A percentile compares a stretch with the other conserved stretches of the same genome.
phyloP scores from a whole-genome alignment of 2,888 invertebrate genomes.

The Drosophila paracracens region DNA sequence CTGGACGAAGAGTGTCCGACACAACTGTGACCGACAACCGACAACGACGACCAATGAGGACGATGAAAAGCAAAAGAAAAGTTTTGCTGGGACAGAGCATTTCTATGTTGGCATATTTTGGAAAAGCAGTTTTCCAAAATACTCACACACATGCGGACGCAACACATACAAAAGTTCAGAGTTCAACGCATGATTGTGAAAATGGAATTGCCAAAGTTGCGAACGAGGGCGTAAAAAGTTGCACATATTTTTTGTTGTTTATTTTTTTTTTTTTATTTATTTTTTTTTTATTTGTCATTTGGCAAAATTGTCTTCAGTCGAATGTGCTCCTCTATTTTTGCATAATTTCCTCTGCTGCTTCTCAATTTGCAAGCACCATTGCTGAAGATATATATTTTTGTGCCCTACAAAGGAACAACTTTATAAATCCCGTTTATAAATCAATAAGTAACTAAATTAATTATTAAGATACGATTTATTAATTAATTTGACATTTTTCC shows the following conservation, averaged over 20 bases:
- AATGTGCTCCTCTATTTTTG: slow-evolving; percentile 42
- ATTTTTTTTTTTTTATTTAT: slow-evolving; percentile 12
- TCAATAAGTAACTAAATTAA: neutral
- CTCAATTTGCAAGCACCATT: neutral
- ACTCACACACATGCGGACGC: slow-evolving; percentile 33
- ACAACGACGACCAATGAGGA: slow-evolving; percentile 61
- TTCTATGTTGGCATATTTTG: slow-evolving; percentile 73
- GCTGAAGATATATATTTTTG: neutral
- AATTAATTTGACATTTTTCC: neutral
- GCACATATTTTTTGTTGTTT: slow-evolving; percentile 45
- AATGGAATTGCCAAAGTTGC: slow-evolving; percentile 82
- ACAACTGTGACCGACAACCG: slow-evolving; percentile 71
- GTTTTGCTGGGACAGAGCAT: slow-evolving; percentile 52
- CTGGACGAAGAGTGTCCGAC: slow-evolving; percentile 44
- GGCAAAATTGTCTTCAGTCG: slow-evolving; percentile 45
- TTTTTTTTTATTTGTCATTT: slow-evolving; percentile 60
- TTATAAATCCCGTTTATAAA: neutral
- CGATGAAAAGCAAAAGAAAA: slow-evolving; percentile 61
- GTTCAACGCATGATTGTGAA: slow-evolving; percentile 83
- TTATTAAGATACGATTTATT: neutral
- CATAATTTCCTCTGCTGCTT: slow-evolving; percentile 65
- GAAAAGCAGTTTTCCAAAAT: slow-evolving; percentile 73
- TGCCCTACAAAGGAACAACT: neutral
- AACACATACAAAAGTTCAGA: slow-evolving; percentile 72
- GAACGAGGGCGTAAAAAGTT: slow-evolving; percentile 71